Evolutionary conservation across 2,113 vertebrate species (phyloP).

Genomic region (Vidua chalybeata): DNA sequence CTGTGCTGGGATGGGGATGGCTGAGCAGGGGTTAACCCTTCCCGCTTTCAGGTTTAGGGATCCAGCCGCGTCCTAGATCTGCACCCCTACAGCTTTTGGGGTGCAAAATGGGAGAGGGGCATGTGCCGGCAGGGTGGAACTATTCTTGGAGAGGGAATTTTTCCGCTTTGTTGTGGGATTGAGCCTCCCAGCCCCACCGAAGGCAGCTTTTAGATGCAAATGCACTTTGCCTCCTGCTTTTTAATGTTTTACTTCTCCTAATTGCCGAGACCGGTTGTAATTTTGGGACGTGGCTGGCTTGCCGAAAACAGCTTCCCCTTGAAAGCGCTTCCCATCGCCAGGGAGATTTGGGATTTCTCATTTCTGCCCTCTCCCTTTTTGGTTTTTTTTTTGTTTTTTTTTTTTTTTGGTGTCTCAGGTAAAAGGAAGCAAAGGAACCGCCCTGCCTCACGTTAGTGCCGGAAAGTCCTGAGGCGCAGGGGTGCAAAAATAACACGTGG

Average conservation of each 20-base stretch:
- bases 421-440: neutral
- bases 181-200: slow-evolving; percentile 48
- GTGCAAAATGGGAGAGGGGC: rapidly evolving
- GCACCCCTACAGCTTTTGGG: rapidly evolving
- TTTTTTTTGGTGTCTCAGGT: slow-evolving; percentile 53
- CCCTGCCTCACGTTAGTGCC: neutral
- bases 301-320: slow-evolving; percentile 58
- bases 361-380: neutral
- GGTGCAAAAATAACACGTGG: neutral
- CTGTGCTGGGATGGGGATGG: neutral
- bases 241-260: slow-evolving; percentile 81
- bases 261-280: slow-evolving; percentile 77
- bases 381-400: neutral
- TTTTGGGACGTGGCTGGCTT: slow-evolving; percentile 63
- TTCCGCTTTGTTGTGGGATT: slow-evolving; percentile 64
- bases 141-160: slow-evolving; percentile 54
- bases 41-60: neutral
- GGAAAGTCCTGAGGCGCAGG: neutral
- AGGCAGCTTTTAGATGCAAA: slow-evolving; percentile 78
- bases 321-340: neutral
- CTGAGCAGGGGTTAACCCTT: slow-evolving; percentile 38
- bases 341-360: neutral
- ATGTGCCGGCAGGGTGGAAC: slow-evolving; percentile 40
- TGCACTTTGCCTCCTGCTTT: slow-evolving; percentile 74
- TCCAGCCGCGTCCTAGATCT: neutral